Evolutionary conservation across 1,140 invertebrate species (phyloP).

Genomic region (Macrobrachium rosenbergii): DNA sequence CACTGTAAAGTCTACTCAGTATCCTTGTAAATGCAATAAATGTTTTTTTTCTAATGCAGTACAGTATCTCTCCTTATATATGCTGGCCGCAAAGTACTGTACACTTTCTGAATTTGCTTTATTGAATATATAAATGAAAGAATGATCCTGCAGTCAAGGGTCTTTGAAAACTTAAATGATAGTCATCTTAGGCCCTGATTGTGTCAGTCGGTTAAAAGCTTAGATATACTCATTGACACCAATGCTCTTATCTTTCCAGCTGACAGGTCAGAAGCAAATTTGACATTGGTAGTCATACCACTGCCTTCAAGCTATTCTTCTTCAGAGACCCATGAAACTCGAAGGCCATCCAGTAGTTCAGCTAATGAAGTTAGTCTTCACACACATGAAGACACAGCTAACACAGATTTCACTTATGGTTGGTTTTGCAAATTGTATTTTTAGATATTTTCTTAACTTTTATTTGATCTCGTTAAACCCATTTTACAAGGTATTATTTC

Average conservation of each 20-base stretch:
- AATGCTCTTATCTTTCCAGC: slow-evolving; percentile 71
- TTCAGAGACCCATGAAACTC: slow-evolving; percentile 74
- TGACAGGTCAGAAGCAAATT: slow-evolving; percentile 80
- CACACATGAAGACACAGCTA: slow-evolving; percentile 1
- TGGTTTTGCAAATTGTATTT: background rate
- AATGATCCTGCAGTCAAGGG: too few species aligned
- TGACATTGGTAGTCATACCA: slow-evolving; percentile 80
- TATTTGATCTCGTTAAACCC: too few species aligned
- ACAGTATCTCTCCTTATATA: too few species aligned
- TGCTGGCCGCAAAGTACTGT: too few species aligned
- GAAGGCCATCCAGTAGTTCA: slow-evolving; percentile 2
- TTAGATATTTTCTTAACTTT: too few species aligned
- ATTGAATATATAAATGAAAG: background rate
- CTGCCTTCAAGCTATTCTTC: slow-evolving; percentile 82
- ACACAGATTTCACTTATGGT: slow-evolving; percentile 13
- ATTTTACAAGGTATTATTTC: too few species aligned
- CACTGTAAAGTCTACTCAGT: too few species aligned
- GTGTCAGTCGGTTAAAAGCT: too few species aligned
- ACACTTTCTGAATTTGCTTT: too few species aligned
- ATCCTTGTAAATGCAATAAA: background rate
- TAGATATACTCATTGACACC: background rate
- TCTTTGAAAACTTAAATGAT: too few species aligned
- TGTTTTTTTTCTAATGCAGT: background rate
- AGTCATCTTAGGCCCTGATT: too few species aligned
- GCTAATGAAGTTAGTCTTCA: slow-evolving; percentile 43